phyloP scores from a whole-genome alignment of 2,797 vertebrate genomes.

The Chelonia mydas region DNA sequence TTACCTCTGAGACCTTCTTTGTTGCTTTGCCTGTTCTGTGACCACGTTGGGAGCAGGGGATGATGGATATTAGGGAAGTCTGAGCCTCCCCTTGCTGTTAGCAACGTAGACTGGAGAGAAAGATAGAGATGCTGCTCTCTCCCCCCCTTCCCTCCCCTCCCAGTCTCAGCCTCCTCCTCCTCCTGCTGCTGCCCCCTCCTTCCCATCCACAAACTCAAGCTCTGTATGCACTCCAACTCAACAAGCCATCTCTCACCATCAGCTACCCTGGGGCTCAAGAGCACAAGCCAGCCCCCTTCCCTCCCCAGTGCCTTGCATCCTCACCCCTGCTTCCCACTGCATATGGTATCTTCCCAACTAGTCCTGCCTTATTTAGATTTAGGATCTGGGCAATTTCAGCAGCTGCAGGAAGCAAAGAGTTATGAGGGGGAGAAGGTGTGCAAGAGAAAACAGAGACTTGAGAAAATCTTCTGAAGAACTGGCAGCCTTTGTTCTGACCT shows the following conservation, averaged over 20 bases:
- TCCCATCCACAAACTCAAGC: conserved; percentile 30
- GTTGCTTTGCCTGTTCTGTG: conserved; percentile 69
- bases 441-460: not conserved
- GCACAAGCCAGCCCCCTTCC: conserved; percentile 38
- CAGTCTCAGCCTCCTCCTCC: conserved; percentile 65
- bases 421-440: not conserved
- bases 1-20: conserved; percentile 81
- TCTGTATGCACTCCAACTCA: conserved; percentile 35
- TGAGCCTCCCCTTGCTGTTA: conserved; percentile 50
- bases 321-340: conserved; percentile 63
- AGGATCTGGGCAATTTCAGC: conserved; percentile 8
- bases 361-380: conserved; percentile 14
- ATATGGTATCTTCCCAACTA: conserved; percentile 67
- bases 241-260: conserved; percentile 61
- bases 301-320: conserved; percentile 15
- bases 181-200: conserved; percentile 43
- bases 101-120: conserved; percentile 72
- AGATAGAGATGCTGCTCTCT: conserved; percentile 75
- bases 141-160: conserved; percentile 33
- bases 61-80: conserved; percentile 70
- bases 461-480: not conserved
- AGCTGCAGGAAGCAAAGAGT: not conserved
- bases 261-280: conserved; percentile 65
- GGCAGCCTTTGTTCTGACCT: not conserved
- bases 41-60: conserved; percentile 62